Evolutionary conservation across 2,888 invertebrate species (phyloP).

Genomic region (Schizaphis graminum): DNA sequence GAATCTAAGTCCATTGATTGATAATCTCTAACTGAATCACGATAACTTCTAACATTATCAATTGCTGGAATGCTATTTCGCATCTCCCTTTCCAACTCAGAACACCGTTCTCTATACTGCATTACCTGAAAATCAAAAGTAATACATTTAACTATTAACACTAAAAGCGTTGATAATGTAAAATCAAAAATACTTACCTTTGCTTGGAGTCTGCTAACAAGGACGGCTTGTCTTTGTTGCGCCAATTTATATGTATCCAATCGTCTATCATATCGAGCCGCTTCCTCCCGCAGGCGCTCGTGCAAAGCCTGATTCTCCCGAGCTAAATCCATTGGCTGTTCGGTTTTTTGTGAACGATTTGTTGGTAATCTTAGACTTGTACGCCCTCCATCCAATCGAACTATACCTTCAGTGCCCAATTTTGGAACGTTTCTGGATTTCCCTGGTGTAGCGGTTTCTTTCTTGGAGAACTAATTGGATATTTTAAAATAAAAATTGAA

Average conservation of each 20-base stretch:
- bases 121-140: constrained; percentile 75
- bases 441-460: constrained; percentile 35
- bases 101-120: constrained; percentile 92
- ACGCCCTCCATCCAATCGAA: constrained; percentile 66
- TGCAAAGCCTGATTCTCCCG: constrained; percentile 84
- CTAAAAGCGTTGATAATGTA: not conserved
- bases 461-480: constrained; percentile 54
- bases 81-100: constrained; percentile 86
- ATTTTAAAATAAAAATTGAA: not conserved
- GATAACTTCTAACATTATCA: constrained; percentile 52
- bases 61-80: constrained; percentile 72
- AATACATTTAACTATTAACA: not conserved
- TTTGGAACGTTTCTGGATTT: constrained; percentile 55
- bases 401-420: constrained; percentile 62
- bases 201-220: constrained; percentile 92
- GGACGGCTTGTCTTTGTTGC: constrained; percentile 92
- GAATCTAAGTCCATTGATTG: constrained; percentile 85
- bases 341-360: constrained; percentile 62
- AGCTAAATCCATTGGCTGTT: constrained; percentile 74
- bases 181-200: constrained; percentile 76
- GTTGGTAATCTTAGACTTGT: constrained; percentile 65
- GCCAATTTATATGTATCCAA: constrained; percentile 91
- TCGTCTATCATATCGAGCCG: constrained; percentile 82
- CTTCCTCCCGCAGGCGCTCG: constrained; percentile 85
- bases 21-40: constrained; percentile 73